Evolutionary conservation across 2,888 invertebrate genomes (phyloP), one percentile per base, ranked within the genome.

Genomic region (Sipha maydis): DNA sequence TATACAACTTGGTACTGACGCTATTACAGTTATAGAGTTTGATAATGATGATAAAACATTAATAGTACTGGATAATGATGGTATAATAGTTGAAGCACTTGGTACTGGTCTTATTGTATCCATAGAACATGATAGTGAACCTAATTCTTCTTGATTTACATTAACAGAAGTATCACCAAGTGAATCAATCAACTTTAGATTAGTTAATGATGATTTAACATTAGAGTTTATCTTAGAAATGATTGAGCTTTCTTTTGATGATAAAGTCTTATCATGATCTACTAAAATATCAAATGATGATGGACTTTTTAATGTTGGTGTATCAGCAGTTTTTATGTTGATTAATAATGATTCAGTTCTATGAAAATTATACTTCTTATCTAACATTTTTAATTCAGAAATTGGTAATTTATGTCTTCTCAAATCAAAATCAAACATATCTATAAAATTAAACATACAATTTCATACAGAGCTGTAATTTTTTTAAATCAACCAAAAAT

Each of bases 1-100:
- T 38, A 34, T 56, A 71, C 67, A 11, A 71, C 28, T 78, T 34
- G 69, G 25, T 31, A 69, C 76, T n/a, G 76, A 85, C 31, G 83
- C 69, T 31, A 73, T 54, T 54, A 31, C 48, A 31, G 19, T 73
- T 83, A 38, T 38, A 84, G 61, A 19, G 17, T 41, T 69, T 69
- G 69, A 48, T 61, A 67, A 21, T 61, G 85, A 71, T 77, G 69
- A 25, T 21, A 61, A 3, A 61, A 34, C 34, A 61, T 61, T 7
- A 41, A 28, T 54, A 73, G 11, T 14, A 25, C 14, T 54, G 54
- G 54, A 25, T 21, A 54, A 31, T 71, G 73, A 83, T 41, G 69
- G n/a, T 48, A 41, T 21, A 19, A 21, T 8, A n/a, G 17, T 69
- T 41, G 19, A 9, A 71, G 71, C 14, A 28, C 14, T 71, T 17